Evolutionary conservation across 2,888 invertebrate species (phyloP).

Genomic region (Cryptocheilus praepositus): DNA sequence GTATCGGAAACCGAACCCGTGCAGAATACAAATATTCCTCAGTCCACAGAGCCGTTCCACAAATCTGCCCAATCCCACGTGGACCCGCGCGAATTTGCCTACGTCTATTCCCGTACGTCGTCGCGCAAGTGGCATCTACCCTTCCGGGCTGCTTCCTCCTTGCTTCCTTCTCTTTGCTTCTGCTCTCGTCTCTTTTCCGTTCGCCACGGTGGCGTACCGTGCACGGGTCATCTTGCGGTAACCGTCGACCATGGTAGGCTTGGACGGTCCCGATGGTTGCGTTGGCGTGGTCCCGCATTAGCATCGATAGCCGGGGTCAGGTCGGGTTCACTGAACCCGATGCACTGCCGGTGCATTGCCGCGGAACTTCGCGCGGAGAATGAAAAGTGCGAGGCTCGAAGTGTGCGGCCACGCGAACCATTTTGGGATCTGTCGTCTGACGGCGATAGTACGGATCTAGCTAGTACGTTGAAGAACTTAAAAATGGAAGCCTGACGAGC

Average conservation of each 20-base stretch:
- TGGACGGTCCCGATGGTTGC: constrained; percentile 45
- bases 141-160: constrained; percentile 10
- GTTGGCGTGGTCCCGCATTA: constrained; percentile 67
- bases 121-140: not conserved
- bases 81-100: too few species aligned
- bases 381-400: constrained; percentile 42
- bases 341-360: constrained; percentile 54
- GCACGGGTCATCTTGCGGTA: constrained; percentile 41
- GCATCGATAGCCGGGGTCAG: constrained; percentile 71
- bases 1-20: too few species aligned
- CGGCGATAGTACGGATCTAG: too few species aligned
- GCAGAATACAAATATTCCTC: too few species aligned
- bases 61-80: too few species aligned
- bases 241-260: constrained; percentile 25
- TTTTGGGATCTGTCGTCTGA: too few species aligned
- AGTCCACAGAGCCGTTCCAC: too few species aligned
- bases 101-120: too few species aligned
- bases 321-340: constrained; percentile 68
- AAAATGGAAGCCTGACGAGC: too few species aligned
- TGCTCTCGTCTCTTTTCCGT: not conserved
- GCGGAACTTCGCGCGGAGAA: constrained; percentile 51
- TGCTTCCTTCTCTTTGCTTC: constrained; percentile 7
- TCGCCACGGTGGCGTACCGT: not conserved
- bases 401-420: constrained; percentile 33
- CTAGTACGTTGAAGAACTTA: too few species aligned